Evolutionary conservation across 2,797 vertebrate species (phyloP), one percentile per base, ranked within the genome.

Genomic region (Taenioides sp.): DNA sequence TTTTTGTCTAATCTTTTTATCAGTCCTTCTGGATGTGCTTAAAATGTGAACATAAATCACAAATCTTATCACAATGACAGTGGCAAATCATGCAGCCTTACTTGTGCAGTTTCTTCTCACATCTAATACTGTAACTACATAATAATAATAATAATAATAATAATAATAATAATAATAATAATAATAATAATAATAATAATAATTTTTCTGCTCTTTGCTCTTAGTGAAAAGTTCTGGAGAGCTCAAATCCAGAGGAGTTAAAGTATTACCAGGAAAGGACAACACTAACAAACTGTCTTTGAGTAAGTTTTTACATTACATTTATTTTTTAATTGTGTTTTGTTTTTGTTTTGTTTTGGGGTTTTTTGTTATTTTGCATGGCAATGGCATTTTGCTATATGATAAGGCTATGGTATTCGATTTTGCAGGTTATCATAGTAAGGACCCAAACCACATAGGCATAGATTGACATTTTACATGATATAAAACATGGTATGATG

Each of bases 161-260:
- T 31, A 31, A 31, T 31, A 31, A 31, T 31, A 31, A 31, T 31
- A 31, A 31, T 31, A 31, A 31, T 31, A 31, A 31, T 31, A 4
- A 31, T 31, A 31, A 31, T 31, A 31, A 28, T 16, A 7, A 88
- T 87, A 90, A 90, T 88, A 81, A 75, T 83, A 86, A n/a, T n/a
- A n/a, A n/a, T n/a, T 75, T 89, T 85, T 87, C 12, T 60, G 3
- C 43, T 47, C 43, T 80, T 86, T 89, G 80, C 77, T 88, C 85
- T 87, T 65, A 95, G 94, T 95, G 91, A 95, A 95, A 92, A 92
- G 91, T 89, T 94, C 94, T 92, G 68, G 98, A 96, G 98, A 98
- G 81, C 89, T 98, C 84, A 99, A 98, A 93, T 99, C 98, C 74
- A 95, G 98, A 93, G 98, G 98, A 79, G 98, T 99, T 81, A 99